A percentile compares a stretch with the other conserved stretches of the same genome.
Conservation (phyloP, 2,888 invertebrate genomes). For the Ochropleura plecta region DNA sequence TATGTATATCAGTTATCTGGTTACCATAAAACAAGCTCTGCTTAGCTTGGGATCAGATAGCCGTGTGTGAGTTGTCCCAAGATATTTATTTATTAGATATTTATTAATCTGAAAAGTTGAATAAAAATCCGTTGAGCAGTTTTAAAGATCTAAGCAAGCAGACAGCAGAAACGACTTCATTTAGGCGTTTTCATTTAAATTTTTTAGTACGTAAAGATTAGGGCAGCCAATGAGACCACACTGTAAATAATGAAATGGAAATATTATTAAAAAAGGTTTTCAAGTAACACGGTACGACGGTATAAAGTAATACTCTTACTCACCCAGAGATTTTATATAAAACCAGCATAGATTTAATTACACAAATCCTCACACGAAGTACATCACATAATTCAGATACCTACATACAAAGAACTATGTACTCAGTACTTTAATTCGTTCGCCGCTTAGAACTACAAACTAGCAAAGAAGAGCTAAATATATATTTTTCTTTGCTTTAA, state of each 20-base stretch:
- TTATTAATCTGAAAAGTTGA: too few relatives aligned
- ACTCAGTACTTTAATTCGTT: constrained; percentile 49
- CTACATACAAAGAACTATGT: constrained; percentile 19
- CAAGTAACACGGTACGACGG: neutral
- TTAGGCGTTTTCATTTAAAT: too few relatives aligned
- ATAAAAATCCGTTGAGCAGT: too few relatives aligned
- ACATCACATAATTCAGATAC: constrained; percentile 25
- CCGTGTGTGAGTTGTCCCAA: too few relatives aligned
- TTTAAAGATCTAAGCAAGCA: too few relatives aligned
- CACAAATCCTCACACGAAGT: constrained; percentile 1
- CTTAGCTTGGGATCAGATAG: too few relatives aligned
- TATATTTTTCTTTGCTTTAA: constrained; percentile 77
- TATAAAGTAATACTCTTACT: neutral
- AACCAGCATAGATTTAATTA: constrained; percentile 2
- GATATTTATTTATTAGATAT: too few relatives aligned
- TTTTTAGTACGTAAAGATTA: too few relatives aligned
- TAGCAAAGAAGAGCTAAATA: constrained; percentile 67
- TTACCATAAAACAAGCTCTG: too few relatives aligned
- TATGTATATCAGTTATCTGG: too few relatives aligned
- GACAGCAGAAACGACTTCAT: too few relatives aligned
- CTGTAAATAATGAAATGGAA: neutral
- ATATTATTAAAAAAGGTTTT: neutral
- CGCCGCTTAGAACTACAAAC: constrained; percentile 60
- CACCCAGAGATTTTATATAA: neutral
- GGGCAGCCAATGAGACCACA: neutral